These are phyloP conservation scores for Odontophorus gujanensis DNA, from an alignment of 2,113 vertebrate species.

Conservation along the genomic window DNA sequence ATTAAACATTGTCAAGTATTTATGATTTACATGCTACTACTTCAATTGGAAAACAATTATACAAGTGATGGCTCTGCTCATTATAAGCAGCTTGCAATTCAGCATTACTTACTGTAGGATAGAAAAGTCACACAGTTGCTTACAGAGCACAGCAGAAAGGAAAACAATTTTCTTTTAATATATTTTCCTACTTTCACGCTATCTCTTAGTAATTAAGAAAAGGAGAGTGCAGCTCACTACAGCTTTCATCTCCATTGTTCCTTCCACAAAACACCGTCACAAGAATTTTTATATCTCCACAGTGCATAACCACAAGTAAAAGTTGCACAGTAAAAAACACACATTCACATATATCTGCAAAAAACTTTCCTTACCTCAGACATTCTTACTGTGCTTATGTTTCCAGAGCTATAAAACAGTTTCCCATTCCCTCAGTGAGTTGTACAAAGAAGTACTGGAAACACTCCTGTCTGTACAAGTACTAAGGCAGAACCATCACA, in stretches of 20 bases:
- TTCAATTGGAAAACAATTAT: slow-evolving; percentile 51
- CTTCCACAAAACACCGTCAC: slow-evolving; percentile 35
- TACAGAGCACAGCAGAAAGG: slow-evolving; percentile 27
- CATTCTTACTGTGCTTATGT: slow-evolving; percentile 88
- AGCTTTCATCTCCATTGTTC: slow-evolving; percentile 65
- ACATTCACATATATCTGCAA: slow-evolving; percentile 58
- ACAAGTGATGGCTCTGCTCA: slow-evolving; percentile 42
- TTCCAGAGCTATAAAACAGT: slow-evolving; percentile 82
- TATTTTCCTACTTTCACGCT: slow-evolving; percentile 8
- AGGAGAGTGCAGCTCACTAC: neutral
- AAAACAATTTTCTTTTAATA: slow-evolving; percentile 5
- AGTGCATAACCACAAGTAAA: slow-evolving; percentile 50
- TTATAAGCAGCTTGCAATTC: slow-evolving; percentile 51
- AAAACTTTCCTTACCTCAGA: slow-evolving; percentile 90
- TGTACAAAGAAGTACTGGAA: slow-evolving; percentile 85
- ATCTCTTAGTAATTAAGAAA: slow-evolving; percentile 12
- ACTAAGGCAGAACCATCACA: slow-evolving; percentile 86
- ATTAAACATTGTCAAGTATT: slow-evolving; percentile 68
- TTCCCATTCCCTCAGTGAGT: slow-evolving; percentile 88
- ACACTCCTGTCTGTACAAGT: slow-evolving; percentile 87
- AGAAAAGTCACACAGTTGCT: slow-evolving; percentile 46
- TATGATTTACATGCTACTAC: slow-evolving; percentile 43
- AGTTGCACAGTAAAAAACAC: slow-evolving; percentile 63
- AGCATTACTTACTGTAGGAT: slow-evolving; percentile 48
- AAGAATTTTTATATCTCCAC: slow-evolving; percentile 45